Evolutionary conservation across 2,797 vertebrate species (phyloP), one percentile per base, ranked within the genome.

Genomic region (Lerista edwardsae): DNA sequence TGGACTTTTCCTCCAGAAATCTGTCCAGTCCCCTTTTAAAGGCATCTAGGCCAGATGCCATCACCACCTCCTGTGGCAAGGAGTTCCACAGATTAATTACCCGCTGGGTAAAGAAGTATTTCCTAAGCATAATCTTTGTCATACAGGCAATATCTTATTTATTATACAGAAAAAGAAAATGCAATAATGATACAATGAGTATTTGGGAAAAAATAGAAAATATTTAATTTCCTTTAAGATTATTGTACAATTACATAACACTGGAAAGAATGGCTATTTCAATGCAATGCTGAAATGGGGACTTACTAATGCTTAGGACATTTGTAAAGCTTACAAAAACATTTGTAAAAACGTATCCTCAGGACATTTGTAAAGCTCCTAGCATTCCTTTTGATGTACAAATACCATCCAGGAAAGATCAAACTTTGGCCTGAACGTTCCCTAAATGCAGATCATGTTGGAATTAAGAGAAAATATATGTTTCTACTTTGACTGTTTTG

Each of bases 371-470:
- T 81, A 82, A 90, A 87, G 41, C 79, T 87, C 3, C 14, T 87
- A 73, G 88, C 85, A 75, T 94, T 93, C 84, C 88, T 89, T 62
- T 71, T 83, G 65, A 82, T 92, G 75, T 64, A 80, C 82, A 86
- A 88, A 81, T 29, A 73, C 36, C 79, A 90, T 78, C 83, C 67
- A 21, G 90, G 81, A 93, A 91, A 87, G 93, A 84, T 74, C 85
- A 88, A 90, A 68, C 65, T 79, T 87, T 77, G 82, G 61, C 88
- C 9, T 88, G 86, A 88, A 91, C 86, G 76, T 80, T 57, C 78
- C 67, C 59, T 64, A 82, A 83, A 75, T 72, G n/a, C 39, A 83
- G 41, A 31, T 83, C 71, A 79, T 84, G 75, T 62, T 84, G 84
- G 76, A 82, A 75, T 6, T 1, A 4, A 17, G 39, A 41, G 15